Base-by-base conservation (phyloP, 2,888 invertebrate genomes). In the Rutpela maculata region DNA sequence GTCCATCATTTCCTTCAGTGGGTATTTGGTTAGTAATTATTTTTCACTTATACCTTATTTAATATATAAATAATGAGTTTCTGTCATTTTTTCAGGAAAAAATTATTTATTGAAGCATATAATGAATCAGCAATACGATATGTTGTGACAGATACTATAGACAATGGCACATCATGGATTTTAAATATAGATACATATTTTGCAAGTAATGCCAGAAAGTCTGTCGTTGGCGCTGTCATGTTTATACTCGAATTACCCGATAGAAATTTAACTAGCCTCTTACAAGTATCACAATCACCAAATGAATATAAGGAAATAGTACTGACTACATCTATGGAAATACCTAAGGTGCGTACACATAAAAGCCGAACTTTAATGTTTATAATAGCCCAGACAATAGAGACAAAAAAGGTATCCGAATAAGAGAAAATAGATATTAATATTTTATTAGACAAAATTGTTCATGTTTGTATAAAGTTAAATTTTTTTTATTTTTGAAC, bases 1-100 rank as follows among this genome's bases (percentile, higher is more conserved):
- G 98, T 31, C 97, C 98, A 0, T 96, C 98, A 0, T 96, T 98
- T 81, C 97, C 98, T 0, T 97, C 98, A 0, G 93, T 95, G 81
- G 99, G 99, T 73, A 93, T 99, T 74, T 99, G 98, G 98, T 96
- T 92, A 89, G 84, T 81, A 17, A 17, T 12, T 65, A 18, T 19
- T 65, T 65, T 7, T 43, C n/a, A 19, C 6, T 35, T 35, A 17
- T 31, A 26, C 26, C 17, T 63, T 62, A n/a, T 15, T n/a, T 3
- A 15, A 9, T 26, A 35, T 15, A 35, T 10, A 60, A 70, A 19
- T n/a, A 26, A 35, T 19, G 43, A 31, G 5, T 57, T 50, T 59
- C 56, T 31, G 57, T 75, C 78, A 74, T 74, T 83, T 82, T 90
- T 90, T 74, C 86, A 94, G 94, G 95, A 95, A 94, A 90, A 89